phyloP scores from a whole-genome alignment of 2,888 invertebrate genomes.

The Volucella bombylans region DNA sequence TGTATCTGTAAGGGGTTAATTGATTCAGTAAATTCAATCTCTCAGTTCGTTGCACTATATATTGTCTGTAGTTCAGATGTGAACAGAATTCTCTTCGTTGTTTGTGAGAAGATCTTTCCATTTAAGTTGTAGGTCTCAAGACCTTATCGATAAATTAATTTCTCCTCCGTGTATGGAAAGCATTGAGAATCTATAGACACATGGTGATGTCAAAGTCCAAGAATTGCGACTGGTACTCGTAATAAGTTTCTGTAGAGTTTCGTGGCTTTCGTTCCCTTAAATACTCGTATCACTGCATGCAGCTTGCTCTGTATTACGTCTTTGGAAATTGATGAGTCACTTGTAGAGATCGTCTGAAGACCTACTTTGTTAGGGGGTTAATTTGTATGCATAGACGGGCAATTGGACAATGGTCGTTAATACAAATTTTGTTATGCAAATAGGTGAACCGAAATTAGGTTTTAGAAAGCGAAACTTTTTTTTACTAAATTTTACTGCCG shows the following conservation, averaged over 20 bases:
- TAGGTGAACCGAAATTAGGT: neutral
- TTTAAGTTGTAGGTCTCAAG: neutral
- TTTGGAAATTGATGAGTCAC: slow-evolving; percentile 6
- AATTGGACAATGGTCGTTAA: slow-evolving; percentile 6
- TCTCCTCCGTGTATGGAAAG: neutral
- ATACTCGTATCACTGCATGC: neutral
- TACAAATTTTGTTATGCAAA: slow-evolving; percentile 17
- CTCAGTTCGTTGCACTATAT: slow-evolving; percentile 17
- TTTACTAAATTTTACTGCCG: no score
- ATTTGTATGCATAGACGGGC: neutral
- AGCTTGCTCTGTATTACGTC: neutral
- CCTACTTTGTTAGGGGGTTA: neutral
- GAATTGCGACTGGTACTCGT: neutral
- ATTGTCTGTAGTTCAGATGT: no score
- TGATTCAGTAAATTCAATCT: neutral
- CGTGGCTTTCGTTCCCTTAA: neutral
- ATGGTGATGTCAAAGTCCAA: no score
- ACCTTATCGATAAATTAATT: slow-evolving; percentile 21
- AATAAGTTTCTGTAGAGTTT: neutral
- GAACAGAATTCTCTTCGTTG: neutral
- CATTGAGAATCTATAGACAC: neutral
- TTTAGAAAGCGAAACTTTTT: slow-evolving; percentile 11
- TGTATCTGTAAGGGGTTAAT: neutral
- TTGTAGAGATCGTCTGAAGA: neutral
- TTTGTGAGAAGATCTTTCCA: neutral